Evolutionary conservation across 1,140 invertebrate species (phyloP).

Genomic region (Drosophila asahinai): DNA sequence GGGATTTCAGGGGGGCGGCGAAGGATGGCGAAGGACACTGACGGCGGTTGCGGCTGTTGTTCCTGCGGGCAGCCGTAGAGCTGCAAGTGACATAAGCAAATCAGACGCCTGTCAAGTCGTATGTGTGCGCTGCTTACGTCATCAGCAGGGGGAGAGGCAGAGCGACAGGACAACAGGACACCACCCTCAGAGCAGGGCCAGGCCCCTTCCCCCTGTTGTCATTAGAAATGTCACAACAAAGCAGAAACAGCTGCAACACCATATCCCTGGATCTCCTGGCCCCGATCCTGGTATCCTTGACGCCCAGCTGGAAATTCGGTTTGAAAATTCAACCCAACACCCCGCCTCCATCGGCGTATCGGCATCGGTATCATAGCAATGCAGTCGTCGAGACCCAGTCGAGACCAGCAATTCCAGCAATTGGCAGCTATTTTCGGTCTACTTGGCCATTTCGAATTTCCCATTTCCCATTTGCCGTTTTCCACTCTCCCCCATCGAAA

Average conservation of each 20-base stretch:
- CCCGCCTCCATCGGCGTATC: too few species aligned
- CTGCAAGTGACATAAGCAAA: conserved; percentile 83
- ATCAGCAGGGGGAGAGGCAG: conserved; percentile 56
- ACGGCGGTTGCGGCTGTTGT: conserved; percentile 35
- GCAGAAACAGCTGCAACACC: conserved; percentile 66
- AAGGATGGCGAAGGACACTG: conserved; percentile 1
- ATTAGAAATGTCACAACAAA: conserved; percentile 83
- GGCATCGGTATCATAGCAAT: conserved; percentile 24
- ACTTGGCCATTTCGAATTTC: conserved; percentile 70
- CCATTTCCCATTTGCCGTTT: conserved; percentile 13
- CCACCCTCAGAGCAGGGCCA: not conserved
- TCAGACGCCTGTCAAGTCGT: conserved; percentile 80
- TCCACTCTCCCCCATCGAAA: conserved; percentile 30
- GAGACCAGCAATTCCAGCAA: conserved; percentile 8
- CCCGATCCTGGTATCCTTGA: conserved; percentile 29
- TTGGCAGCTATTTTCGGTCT: conserved; percentile 45
- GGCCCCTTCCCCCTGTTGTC: conserved; percentile 54
- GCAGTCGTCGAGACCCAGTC: conserved; percentile 1
- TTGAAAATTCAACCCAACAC: conserved; percentile 13
- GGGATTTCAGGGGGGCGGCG: not conserved
- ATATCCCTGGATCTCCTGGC: conserved; percentile 27
- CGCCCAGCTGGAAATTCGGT: conserved; percentile 37
- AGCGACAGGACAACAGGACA: conserved; percentile 1
- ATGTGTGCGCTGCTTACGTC: conserved; percentile 53
- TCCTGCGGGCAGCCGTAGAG: conserved; percentile 75